Base-by-base conservation (phyloP, 2,888 invertebrate species). In the Rhingia campestris region DNA sequence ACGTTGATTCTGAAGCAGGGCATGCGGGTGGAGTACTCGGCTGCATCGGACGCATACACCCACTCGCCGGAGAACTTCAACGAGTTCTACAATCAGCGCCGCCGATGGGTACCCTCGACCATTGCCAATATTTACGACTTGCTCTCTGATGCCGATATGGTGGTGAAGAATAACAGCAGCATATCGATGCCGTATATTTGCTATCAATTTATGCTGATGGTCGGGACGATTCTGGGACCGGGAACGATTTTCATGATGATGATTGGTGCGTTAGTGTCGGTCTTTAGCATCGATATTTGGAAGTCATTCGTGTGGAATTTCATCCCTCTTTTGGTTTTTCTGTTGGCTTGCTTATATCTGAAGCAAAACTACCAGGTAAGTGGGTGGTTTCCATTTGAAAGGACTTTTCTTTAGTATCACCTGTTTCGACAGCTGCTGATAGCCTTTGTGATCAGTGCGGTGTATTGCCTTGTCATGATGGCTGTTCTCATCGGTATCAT, bases 41-140 rank as follows among this genome's bases (percentile, higher is more conserved):
- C 98, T 0, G 98, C 98, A 0, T 97, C 97, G 0, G 98, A 98
- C 89, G 97, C 98, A 0, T 96, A 96, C 91, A 99, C 98, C 0
- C 98, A 98, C 90, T 97, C 97, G 35, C 98, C 98, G 0, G 98
- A 98, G 92, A 94, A 91, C 9, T 98, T 98, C 91, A 95, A 95
- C 86, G 98, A 98, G 91, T 98, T 99, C 92, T 99, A 95, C 92
- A 97, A 97, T 91, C 98, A 98, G 91, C 94, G 98, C 10, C 94
- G 98, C 10, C 94, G 98, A 45, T 99, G 98, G 98, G 97, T 98
- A 81, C 98, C 98, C 0, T 98, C 98, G 1, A 99, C 98, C 0
- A 96, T 98, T 91, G 98, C 98, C 39, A 99, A 99, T 90, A 97
- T 98, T 87, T 93, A 98, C 86, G 98, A 99, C 91, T 93, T 99